Base-by-base conservation (phyloP, 2,113 vertebrate genomes). In the Sterna hirundo region DNA sequence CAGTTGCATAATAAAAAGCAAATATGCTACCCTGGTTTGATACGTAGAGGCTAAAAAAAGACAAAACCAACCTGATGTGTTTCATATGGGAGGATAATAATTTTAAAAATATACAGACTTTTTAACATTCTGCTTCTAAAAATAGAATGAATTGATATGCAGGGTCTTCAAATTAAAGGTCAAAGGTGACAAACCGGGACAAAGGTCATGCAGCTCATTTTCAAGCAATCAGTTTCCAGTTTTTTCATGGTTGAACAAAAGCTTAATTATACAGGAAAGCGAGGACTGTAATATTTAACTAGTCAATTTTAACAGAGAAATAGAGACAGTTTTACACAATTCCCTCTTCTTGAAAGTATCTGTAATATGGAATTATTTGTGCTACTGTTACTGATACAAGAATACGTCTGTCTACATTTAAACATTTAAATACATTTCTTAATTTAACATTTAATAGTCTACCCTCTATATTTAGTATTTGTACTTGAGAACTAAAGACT, bases 91-190 rank as follows among this genome's bases (percentile, higher is more conserved):
- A 72, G 32, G 40, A 61, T 92, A 93, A 84, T 36, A 54, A 83
- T 93, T 94, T 94, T 2, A 15, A 70, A 97, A 96, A 86, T 14
- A 79, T 22, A 95, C 17, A 23, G 90, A 34, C 65, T 94, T 91
- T 95, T 96, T 92, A 93, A 94, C 86, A 92, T 96, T 90, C 88
- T 96, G 92, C 84, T 97, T 95, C 98, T 97, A 98, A 98, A 98
- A 98, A 98, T 98, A 98, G 97, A 97, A 88, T 91, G 36, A 84
- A 86, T 98, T 97, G 96, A 98, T 98, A 98, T 95, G 92, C 95
- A 96, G 92, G 93, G 97, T 98, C 96, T 98, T 98, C 96, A 98
- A 98, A 98, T 98, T 97, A 98, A 98, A 97, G 98, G 98, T 98
- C 98, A 98, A 96, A 98, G 98, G 98, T 98, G 97, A 98, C 94